phyloP scores from a whole-genome alignment of 2,888 invertebrate genomes.

The Elysia crispata region DNA sequence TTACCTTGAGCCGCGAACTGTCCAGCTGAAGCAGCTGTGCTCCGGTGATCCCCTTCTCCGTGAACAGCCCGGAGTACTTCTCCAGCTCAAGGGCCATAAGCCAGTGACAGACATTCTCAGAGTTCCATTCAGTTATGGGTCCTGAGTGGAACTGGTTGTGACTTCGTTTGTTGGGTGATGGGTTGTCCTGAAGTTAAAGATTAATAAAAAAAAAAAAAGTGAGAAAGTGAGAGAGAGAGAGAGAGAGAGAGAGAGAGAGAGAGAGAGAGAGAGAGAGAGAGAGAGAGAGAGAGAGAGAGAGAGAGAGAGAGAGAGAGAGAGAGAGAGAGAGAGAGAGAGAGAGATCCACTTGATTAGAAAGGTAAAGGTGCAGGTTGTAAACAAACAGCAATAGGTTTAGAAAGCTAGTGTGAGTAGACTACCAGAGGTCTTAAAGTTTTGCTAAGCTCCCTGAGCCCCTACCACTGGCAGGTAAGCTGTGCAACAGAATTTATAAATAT shows the following conservation, averaged over 20 bases:
- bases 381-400: no score
- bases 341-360: no score
- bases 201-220: not conserved
- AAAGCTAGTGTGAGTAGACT: no score
- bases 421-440: no score
- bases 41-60: conserved; percentile 87
- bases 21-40: conserved; percentile 90
- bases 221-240: conserved; percentile 1
- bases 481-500: no score
- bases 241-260: not conserved
- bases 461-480: no score
- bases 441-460: no score
- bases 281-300: no score
- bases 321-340: no score
- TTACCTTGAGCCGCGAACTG: conserved; percentile 90
- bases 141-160: conserved; percentile 66
- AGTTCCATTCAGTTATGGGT: conserved; percentile 86
- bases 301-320: no score
- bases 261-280: no score
- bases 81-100: conserved; percentile 82
- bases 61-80: conserved; percentile 68
- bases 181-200: conserved; percentile 55
- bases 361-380: no score
- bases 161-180: conserved; percentile 54
- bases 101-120: conserved; percentile 94